Percentiles rank a stretch among this genome's conserved stretches.
These are phyloP conservation scores for Liodrosophila aerea DNA, from an alignment of 2,888 invertebrate species.

Conservation along the genomic window DNA sequence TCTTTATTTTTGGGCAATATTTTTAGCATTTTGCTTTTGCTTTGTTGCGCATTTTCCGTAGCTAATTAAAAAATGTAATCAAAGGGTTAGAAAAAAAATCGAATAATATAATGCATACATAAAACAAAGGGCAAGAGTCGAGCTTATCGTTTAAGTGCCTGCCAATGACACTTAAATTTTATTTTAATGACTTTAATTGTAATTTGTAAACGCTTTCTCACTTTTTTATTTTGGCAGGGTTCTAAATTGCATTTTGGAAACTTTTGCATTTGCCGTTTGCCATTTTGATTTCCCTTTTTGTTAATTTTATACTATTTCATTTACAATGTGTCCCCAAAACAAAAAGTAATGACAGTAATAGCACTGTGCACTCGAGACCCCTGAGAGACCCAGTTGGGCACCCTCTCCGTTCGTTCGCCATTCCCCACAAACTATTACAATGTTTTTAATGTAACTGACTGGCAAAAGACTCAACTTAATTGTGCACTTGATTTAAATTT, in stretches of 20 bases:
- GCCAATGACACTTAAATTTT: slow-evolving; percentile 69
- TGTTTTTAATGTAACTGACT: slow-evolving; percentile 21
- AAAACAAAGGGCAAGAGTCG: slow-evolving; percentile 36
- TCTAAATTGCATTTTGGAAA: slow-evolving; percentile 33
- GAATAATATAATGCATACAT: slow-evolving; percentile 1
- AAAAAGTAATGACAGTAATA: slow-evolving; percentile 50
- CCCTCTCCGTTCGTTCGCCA: too few relatives aligned
- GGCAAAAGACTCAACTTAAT: slow-evolving; percentile 40
- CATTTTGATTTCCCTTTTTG: slow-evolving; percentile 6
- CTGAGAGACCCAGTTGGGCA: background rate
- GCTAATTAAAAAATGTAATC: slow-evolving; percentile 41
- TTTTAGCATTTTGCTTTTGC: slow-evolving; percentile 1
- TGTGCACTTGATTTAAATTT: slow-evolving; percentile 45
- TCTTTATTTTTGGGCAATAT: background rate
- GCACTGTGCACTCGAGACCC: slow-evolving; percentile 28
- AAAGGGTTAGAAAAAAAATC: slow-evolving; percentile 26
- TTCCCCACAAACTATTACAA: slow-evolving; percentile 25
- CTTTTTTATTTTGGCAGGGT: slow-evolving; percentile 18
- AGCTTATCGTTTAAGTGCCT: slow-evolving; percentile 66
- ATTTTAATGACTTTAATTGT: slow-evolving; percentile 70
- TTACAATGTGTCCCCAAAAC: slow-evolving; percentile 38
- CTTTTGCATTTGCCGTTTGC: background rate
- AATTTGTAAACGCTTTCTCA: slow-evolving; percentile 50
- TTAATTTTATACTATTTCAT: slow-evolving; percentile 23
- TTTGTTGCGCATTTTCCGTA: slow-evolving; percentile 1